Base-by-base conservation (phyloP, 1,140 invertebrate species). In the Heterodera schachtii region DNA sequence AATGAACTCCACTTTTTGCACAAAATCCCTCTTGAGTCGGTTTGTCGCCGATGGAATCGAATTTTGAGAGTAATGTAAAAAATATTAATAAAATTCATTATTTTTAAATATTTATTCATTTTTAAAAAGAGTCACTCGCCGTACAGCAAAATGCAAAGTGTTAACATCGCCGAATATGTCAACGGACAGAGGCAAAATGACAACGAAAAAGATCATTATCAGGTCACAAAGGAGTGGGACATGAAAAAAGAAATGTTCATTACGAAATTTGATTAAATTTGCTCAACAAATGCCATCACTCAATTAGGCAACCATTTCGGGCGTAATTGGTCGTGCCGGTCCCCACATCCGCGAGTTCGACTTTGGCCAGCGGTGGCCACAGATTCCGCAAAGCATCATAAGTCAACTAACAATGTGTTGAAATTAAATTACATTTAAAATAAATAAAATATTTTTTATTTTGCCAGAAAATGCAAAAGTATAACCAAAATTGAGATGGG, bases 401-500 rank as follows among this genome's bases (percentile, higher is more conserved):
- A 41, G 83, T 57, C 52, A 73, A 47, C 71, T 84, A 4, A 70
- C 31, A 60, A 46, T 81, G 83, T 86, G 66, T 19, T 47, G 31
- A 31, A 31, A 31, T 31, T 31, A 31, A 31, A 31, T 52, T 52
- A 52, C 49, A 52, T 52, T 52, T 52, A 52, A 11, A 8, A 8
- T 52, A 52, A 52, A 5, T 47, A 3, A 3, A 21, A 6, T 43
- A 19, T 19, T 19, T n/a, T 31, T 16, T 41, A 19, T 31, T 47
- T 49, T 80, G 70, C 31, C 5, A 83, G 82, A 83, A 80, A 83
- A 41, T 83, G 82, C 66, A 3, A 13, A 16, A 79, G 78, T 76
- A 31, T 83, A 31, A 84, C 75, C 7, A 76, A 66, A 76, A 49
- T 83, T 57, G 82, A 83, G 43, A 44, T 83, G 43, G 82, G 82